Conservation (phyloP, 2,797 vertebrate genomes). For the Heteromormyrus szaboi region DNA sequence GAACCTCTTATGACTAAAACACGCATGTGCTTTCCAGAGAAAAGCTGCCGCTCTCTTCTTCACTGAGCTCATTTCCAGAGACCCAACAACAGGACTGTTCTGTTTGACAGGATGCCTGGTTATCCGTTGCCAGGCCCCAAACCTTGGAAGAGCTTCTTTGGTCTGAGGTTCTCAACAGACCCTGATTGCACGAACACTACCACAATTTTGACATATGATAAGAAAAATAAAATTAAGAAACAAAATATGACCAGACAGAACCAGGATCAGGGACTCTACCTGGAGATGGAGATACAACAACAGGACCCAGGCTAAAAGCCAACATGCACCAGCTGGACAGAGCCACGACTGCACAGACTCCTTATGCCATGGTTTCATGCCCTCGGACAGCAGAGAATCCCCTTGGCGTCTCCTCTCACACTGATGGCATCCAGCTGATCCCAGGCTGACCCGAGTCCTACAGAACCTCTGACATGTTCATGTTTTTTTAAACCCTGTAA, state of each 20-base stretch:
- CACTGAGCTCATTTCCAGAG: neutral
- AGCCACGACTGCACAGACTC: neutral
- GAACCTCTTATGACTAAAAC: neutral
- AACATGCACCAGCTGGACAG: neutral
- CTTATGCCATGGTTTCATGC: neutral
- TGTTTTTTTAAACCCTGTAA: neutral
- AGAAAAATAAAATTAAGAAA: neutral
- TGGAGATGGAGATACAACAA: neutral
- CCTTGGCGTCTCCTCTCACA: neutral
- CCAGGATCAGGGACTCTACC: neutral
- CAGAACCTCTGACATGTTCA: neutral
- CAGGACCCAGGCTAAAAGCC: neutral
- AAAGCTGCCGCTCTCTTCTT: neutral
- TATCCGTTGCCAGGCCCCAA: too few species aligned
- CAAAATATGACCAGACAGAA: neutral
- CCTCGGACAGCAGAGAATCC: neutral
- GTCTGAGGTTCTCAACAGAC: neutral
- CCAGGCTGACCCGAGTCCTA: neutral
- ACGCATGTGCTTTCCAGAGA: neutral
- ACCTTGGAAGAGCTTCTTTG: neutral
- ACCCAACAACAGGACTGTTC: neutral
- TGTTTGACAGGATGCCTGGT: neutral
- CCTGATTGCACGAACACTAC: neutral
- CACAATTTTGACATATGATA: neutral
- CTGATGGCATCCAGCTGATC: neutral